phyloP scores from a whole-genome alignment of 1,140 invertebrate species.

The Calliopsis andreniformis region DNA sequence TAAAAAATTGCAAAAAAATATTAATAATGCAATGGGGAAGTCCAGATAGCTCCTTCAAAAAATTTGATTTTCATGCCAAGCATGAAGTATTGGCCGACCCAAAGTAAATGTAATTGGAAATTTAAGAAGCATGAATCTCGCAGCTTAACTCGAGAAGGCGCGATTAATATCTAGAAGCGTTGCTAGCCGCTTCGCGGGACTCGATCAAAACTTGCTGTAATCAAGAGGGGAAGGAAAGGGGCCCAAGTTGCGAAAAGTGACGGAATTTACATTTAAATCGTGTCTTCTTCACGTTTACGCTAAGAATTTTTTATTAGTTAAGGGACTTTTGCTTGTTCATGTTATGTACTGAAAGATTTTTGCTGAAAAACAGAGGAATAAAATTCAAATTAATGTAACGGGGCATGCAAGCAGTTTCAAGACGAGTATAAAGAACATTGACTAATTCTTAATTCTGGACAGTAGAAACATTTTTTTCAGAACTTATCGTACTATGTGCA shows the following conservation, averaged over 20 bases:
- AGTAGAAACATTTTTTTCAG: too few relatives aligned
- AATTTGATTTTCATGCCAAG: too few relatives aligned
- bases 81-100: too few relatives aligned
- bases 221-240: slow-evolving; percentile 42
- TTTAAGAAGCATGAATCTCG: not conserved
- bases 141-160: slow-evolving; percentile 18
- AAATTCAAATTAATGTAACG: too few relatives aligned
- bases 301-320: slow-evolving; percentile 48
- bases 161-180: slow-evolving; percentile 46
- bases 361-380: too few relatives aligned
- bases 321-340: slow-evolving; percentile 37
- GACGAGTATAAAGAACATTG: too few relatives aligned
- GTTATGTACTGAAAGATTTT: slow-evolving; percentile 37
- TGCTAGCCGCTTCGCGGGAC: slow-evolving; percentile 30
- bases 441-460: too few relatives aligned
- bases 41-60: not conserved
- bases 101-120: not conserved
- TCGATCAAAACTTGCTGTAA: slow-evolving; percentile 61
- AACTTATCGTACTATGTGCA: too few relatives aligned
- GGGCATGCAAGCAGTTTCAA: too few relatives aligned
- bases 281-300: slow-evolving; percentile 37
- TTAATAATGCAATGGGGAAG: not conserved
- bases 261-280: slow-evolving; percentile 64
- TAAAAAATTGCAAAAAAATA: too few relatives aligned
- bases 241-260: slow-evolving; percentile 43